Evolutionary conservation across 2,797 vertebrate genomes (phyloP).

Genomic region (Delichon dasypus): DNA sequence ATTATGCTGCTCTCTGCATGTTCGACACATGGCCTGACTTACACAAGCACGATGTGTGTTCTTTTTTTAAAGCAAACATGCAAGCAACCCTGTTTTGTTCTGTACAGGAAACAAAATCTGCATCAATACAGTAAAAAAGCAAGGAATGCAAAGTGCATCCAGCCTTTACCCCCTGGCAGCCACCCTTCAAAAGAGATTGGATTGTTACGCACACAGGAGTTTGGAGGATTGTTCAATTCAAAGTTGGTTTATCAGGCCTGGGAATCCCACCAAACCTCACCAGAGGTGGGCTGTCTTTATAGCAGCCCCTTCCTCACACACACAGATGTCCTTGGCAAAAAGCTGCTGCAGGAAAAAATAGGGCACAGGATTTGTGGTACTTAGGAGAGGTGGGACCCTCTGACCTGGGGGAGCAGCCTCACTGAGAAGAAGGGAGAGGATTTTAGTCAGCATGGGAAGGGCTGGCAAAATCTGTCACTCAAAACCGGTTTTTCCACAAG

Average conservation of each 20-base stretch:
- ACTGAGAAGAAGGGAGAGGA: neutral
- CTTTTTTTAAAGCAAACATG: neutral
- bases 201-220: neutral
- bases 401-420: neutral
- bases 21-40: neutral
- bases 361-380: neutral
- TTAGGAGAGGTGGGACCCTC: neutral
- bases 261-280: neutral
- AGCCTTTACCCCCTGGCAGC: neutral
- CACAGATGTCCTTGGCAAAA: neutral
- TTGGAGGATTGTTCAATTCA: neutral
- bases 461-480: neutral
- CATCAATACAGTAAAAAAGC: neutral
- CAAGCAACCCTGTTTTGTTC: neutral
- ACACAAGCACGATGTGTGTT: neutral
- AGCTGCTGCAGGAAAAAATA: neutral
- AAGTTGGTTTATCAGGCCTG: neutral
- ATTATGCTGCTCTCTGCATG: neutral
- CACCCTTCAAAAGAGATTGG: neutral
- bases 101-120: neutral
- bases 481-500: neutral
- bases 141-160: neutral
- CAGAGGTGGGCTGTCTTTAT: accelerated
- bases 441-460: neutral
- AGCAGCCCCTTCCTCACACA: neutral